Conservation (phyloP, 2,113 vertebrate species). For the Alligator mississippiensis region DNA sequence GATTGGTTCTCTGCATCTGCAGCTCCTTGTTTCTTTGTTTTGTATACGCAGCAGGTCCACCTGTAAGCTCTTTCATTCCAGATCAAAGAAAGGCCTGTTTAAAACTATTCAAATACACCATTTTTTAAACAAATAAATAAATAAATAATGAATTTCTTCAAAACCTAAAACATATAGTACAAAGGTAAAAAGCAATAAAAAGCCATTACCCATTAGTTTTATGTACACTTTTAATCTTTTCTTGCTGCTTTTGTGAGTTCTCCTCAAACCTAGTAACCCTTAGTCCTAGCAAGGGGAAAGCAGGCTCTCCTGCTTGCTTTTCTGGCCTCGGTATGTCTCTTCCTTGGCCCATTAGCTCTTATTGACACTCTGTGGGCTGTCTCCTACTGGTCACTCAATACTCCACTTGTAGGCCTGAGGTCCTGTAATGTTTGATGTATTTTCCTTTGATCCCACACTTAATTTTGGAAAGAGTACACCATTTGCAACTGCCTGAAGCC, state of each 20-base stretch:
- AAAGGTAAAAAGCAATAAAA: too few species aligned
- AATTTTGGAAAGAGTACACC: neutral
- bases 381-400: neutral
- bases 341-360: neutral
- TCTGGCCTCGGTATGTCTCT: neutral
- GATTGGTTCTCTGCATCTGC: rapidly evolving
- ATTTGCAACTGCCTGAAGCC: neutral
- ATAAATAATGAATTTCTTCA: too few species aligned
- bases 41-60: neutral
- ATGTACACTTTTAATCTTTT: too few species aligned
- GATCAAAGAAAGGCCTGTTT: neutral
- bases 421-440: neutral
- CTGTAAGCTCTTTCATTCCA: neutral
- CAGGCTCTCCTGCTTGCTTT: neutral
- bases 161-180: too few species aligned
- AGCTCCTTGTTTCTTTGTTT: neutral
- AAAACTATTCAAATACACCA: neutral
- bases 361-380: neutral
- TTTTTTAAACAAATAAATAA: neutral
- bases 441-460: neutral
- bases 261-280: too few species aligned
- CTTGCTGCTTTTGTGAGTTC: too few species aligned
- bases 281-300: too few species aligned
- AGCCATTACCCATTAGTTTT: too few species aligned
- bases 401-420: neutral